Evolutionary conservation across 2,113 vertebrate genomes (phyloP).

Genomic region (Forbesichthys papilliferus): DNA sequence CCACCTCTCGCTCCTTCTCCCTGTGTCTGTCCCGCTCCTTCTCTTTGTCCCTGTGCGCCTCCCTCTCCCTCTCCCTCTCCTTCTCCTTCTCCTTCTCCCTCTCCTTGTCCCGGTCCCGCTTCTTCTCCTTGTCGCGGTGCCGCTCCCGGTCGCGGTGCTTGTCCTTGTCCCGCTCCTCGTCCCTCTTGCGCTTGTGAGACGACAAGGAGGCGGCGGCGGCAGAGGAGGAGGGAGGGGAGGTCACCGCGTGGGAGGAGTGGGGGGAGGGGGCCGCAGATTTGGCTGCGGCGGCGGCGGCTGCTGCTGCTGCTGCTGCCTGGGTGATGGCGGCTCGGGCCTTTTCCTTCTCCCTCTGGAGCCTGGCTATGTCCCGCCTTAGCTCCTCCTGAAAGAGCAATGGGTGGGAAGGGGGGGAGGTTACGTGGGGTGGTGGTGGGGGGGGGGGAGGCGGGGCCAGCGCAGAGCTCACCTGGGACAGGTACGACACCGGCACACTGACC

Average conservation of each 20-base stretch:
- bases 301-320: constrained; percentile 67
- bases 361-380: constrained; percentile 86
- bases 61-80: constrained; percentile 55
- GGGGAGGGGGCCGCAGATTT: constrained; percentile 29
- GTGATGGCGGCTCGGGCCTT: constrained; percentile 81
- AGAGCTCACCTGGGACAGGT: no score
- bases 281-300: constrained; percentile 19
- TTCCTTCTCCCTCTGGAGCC: constrained; percentile 91
- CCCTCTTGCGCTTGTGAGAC: constrained; percentile 89
- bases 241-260: constrained; percentile 30
- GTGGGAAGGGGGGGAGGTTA: no score
- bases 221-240: constrained; percentile 52
- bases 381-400: constrained; percentile 82
- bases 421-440: no score
- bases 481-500: constrained; percentile 69
- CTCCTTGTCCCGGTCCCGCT: constrained; percentile 56
- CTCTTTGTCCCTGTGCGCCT: constrained; percentile 43
- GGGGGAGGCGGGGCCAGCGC: no score
- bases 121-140: constrained; percentile 61
- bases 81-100: constrained; percentile 40
- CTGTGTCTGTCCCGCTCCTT: constrained; percentile 17
- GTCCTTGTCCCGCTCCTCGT: constrained; percentile 80
- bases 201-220: constrained; percentile 40
- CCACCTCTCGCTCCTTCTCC: constrained; percentile 44
- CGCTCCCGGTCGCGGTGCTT: constrained; percentile 46